Percentiles rank a stretch among this genome's conserved stretches.
These are phyloP conservation scores for Erythrolamprus reginae DNA, from an alignment of 2,113 vertebrate species.

Conservation along the genomic window DNA sequence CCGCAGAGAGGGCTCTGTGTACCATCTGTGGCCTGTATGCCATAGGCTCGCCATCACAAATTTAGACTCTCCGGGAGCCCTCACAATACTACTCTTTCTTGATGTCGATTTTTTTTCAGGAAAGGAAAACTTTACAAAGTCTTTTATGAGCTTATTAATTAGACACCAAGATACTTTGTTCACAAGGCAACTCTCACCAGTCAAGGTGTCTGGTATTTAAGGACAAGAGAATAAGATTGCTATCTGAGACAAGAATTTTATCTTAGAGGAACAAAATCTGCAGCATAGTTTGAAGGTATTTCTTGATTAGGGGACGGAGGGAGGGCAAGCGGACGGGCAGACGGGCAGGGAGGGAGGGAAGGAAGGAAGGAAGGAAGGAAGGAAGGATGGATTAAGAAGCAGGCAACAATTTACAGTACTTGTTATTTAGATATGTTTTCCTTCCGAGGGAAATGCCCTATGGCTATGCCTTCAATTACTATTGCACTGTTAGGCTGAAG, in stretches of 20 bases:
- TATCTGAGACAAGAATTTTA: not conserved
- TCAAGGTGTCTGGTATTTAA: not conserved
- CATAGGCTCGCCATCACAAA: too few relatives aligned
- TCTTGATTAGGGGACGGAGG: not conserved
- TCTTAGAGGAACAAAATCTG: not conserved
- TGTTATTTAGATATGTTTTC: not conserved
- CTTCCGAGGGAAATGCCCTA: not conserved
- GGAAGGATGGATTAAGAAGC: not conserved
- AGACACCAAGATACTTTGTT: not conserved
- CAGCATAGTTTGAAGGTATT: not conserved
- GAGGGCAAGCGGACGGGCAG: too few relatives aligned
- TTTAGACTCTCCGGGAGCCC: not conserved
- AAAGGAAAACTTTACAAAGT: not conserved
- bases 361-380: not conserved
- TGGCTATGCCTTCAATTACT: not conserved
- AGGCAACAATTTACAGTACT: not conserved
- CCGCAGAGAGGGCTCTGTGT: too few relatives aligned
- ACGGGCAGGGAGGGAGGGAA: not conserved
- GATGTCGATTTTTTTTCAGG: not conserved
- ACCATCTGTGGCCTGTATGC: too few relatives aligned
- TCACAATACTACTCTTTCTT: not conserved
- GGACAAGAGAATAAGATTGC: not conserved
- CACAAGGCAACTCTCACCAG: not conserved
- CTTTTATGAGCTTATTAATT: not conserved
- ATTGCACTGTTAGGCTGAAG: not conserved